phyloP scores from a whole-genome alignment of 2,888 invertebrate genomes.

The Neuroscelio doddi region DNA sequence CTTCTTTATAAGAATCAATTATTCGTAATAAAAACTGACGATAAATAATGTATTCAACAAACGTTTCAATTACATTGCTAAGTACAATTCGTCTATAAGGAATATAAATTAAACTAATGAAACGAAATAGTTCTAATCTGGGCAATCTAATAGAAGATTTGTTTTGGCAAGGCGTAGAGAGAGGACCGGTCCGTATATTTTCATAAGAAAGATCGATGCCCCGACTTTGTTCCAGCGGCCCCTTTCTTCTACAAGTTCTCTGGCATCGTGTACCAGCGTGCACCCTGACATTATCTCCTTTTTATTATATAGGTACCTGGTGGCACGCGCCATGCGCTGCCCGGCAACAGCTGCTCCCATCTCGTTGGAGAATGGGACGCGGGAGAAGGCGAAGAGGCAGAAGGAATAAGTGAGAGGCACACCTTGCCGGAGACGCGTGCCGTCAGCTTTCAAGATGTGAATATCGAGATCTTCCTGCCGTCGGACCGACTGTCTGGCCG shows the following conservation, averaged over 20 bases:
- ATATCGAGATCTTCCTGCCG: conserved; percentile 57
- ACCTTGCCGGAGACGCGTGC: conserved; percentile 63
- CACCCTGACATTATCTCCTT: conserved; percentile 68
- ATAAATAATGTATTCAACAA: too few species aligned
- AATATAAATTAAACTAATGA: too few species aligned
- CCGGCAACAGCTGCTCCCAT: conserved; percentile 67
- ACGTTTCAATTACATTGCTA: too few species aligned
- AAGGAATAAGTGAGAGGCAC: conserved; percentile 57
- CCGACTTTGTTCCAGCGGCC: conserved; percentile 21
- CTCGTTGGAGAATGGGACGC: conserved; percentile 53
- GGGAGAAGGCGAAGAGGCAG: conserved; percentile 55
- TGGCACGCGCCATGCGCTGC: conserved; percentile 70
- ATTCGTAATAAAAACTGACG: too few species aligned
- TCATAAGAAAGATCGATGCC: conserved; percentile 42
- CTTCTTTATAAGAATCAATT: too few species aligned
- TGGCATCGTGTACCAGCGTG: conserved; percentile 55
- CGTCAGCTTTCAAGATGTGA: conserved; percentile 62
- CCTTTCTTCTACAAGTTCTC: conserved; percentile 44
- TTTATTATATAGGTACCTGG: conserved; percentile 68
- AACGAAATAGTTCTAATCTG: too few species aligned
- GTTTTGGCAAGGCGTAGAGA: background rate
- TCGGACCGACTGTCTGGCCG: conserved; percentile 49
- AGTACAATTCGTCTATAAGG: too few species aligned
- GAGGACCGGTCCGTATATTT: conserved; percentile 6
- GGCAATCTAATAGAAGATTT: too few species aligned